These are phyloP conservation scores for Stegodyphus mimosarum DNA, from an alignment of 1,140 invertebrate species.

Conservation along the genomic window DNA sequence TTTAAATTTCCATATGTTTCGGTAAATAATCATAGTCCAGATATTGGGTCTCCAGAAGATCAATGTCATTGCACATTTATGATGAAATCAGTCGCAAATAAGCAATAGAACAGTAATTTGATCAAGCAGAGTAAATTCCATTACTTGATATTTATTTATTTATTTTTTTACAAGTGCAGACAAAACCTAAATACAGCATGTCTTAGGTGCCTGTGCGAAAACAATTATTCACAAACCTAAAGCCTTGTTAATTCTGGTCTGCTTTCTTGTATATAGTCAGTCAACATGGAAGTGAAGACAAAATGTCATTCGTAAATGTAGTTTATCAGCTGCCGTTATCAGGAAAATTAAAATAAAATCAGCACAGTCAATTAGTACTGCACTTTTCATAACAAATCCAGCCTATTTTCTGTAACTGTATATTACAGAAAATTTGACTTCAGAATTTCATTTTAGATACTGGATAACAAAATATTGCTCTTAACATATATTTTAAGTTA, in stretches of 20 bases:
- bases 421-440: slow-evolving; percentile 40
- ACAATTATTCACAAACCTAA: slow-evolving; percentile 54
- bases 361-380: slow-evolving; percentile 37
- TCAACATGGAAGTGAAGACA: slow-evolving; percentile 55
- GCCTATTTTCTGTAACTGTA: slow-evolving; percentile 25
- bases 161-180: slow-evolving; percentile 47
- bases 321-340: slow-evolving; percentile 58
- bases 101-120: slow-evolving; percentile 46
- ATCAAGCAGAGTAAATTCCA: slow-evolving; percentile 27
- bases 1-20: slow-evolving; percentile 36
- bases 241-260: slow-evolving; percentile 47
- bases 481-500: slow-evolving; percentile 35
- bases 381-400: slow-evolving; percentile 44
- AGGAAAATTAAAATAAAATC: slow-evolving; percentile 19
- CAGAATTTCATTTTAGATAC: slow-evolving; percentile 52
- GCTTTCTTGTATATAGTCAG: slow-evolving; percentile 41
- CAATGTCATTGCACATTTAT: slow-evolving; percentile 17
- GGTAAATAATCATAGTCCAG: slow-evolving; percentile 33
- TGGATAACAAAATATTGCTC: slow-evolving; percentile 55
- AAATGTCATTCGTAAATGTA: slow-evolving; percentile 52
- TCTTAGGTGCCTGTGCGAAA: slow-evolving; percentile 57
- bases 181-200: slow-evolving; percentile 58
- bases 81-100: slow-evolving; percentile 54
- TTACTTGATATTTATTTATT: slow-evolving; percentile 31
- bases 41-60: slow-evolving; percentile 23